Evolutionary conservation across 1,140 invertebrate genomes (phyloP).

Genomic region (Drosophila kurseongensis): DNA sequence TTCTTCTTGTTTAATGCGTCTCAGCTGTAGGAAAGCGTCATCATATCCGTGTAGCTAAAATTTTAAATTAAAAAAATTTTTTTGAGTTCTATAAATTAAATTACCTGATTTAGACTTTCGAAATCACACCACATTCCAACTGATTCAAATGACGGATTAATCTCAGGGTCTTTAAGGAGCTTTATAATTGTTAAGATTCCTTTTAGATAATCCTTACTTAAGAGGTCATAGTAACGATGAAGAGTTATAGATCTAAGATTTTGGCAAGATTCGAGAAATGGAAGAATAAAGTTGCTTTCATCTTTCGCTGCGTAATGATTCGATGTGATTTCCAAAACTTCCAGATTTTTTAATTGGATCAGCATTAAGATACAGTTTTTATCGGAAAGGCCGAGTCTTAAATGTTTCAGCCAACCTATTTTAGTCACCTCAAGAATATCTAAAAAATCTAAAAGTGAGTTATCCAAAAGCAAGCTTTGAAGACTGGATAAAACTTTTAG

Average conservation of each 20-base stretch:
- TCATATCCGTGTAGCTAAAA: no score
- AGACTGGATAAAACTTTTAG: neutral
- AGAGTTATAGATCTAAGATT: slow-evolving; percentile 4
- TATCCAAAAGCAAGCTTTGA: neutral
- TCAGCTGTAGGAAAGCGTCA: no score
- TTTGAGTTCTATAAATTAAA: neutral
- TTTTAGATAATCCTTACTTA: neutral
- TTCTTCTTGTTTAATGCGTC: no score
- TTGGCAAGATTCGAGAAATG: neutral
- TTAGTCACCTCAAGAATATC: neutral
- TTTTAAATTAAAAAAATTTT: no score
- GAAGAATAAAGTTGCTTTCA: neutral
- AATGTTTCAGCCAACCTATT: neutral
- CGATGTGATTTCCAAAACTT: slow-evolving; percentile 13
- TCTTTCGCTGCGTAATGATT: neutral
- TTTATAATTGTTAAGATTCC: neutral
- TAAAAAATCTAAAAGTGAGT: neutral
- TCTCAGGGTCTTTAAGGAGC: neutral
- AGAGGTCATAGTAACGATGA: neutral
- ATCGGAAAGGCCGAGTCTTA: slow-evolving; percentile 1
- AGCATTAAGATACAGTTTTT: slow-evolving; percentile 2
- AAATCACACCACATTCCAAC: slow-evolving; percentile 1
- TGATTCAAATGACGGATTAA: neutral
- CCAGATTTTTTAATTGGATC: neutral
- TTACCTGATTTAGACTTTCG: neutral